Evolutionary conservation across 1,140 invertebrate genomes (phyloP), one percentile per base, ranked within the genome.

Genomic region (Himalopsyche phryganea): DNA sequence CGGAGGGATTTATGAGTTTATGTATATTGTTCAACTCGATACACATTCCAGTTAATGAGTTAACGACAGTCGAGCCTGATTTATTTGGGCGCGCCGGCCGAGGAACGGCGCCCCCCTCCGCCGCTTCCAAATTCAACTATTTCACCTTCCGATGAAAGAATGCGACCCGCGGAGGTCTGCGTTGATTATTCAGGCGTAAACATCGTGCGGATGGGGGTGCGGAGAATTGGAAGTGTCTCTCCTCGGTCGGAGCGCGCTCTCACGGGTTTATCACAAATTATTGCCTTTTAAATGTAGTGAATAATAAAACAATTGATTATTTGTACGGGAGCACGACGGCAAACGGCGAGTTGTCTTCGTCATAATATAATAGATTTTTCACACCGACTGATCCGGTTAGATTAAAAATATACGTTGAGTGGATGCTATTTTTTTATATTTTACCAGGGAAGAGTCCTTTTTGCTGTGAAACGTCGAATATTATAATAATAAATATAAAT

Each of bases 351-450:
- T n/a, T 6, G 23, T 10, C n/a, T n/a, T n/a, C n/a, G 23, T 48
- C 19, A 10, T 33, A 17, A 17, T 45, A 45, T 17, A 28, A 28
- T 48, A 48, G 23, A 48, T 51, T 51, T 50, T 42, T 42, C 42
- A 50, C 58, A 62, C 44, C 33, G 61, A 63, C 61, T 63, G 61
- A 63, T 58, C 47, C 50, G 36, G 42, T 46, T 63, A 63, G 61
- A 49, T 55, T 58, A 46, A 57, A 52, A 28, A 28, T 28, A 28
- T 28, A 28, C 48, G 44, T 56, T 48, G 50, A 58, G 55, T 54
- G 56, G 51, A 58, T 48, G 58, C 54, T 58, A 58, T 59, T 63
- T 60, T 60, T 64, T 64, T 64, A 60, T 64, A 60, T 64, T 64
- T 60, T 64, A 63, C 49, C 56, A 50, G 36, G 45, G 45, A 54